Evolutionary conservation across 2,797 vertebrate species (phyloP).

Genomic region (Microtus californicus): DNA sequence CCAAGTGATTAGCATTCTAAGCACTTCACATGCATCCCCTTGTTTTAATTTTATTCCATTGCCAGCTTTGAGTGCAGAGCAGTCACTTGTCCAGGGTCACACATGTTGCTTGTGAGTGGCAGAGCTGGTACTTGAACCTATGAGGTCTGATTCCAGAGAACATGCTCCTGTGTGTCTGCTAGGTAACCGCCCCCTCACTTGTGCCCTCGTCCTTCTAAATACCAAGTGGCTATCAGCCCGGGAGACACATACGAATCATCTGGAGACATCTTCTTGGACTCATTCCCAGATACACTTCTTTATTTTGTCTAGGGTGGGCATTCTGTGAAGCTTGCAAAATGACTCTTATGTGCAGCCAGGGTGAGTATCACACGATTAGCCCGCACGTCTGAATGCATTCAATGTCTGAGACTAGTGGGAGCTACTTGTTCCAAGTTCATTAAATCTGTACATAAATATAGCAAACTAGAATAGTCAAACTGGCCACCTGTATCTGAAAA

Average conservation of each 20-base stretch:
- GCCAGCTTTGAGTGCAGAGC: slow-evolving; percentile 45
- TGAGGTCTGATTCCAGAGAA: neutral
- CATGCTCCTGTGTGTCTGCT: neutral
- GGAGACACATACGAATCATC: slow-evolving; percentile 30
- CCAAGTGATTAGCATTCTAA: slow-evolving; percentile 69
- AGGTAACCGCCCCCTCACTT: neutral
- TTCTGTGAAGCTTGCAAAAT: neutral
- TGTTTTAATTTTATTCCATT: slow-evolving; percentile 55
- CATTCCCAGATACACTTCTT: slow-evolving; percentile 15
- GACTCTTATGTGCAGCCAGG: neutral
- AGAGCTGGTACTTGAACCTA: slow-evolving; percentile 39
- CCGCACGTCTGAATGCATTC: neutral
- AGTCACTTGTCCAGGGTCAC: slow-evolving; percentile 37
- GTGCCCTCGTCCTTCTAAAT: neutral
- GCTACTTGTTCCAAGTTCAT: neutral
- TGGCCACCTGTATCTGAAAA: neutral
- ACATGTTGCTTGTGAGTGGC: slow-evolving; percentile 23
- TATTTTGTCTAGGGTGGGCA: neutral
- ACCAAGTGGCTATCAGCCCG: neutral
- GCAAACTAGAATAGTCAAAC: neutral
- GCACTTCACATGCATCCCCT: neutral
- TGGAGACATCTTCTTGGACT: slow-evolving; percentile 5
- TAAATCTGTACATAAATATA: neutral
- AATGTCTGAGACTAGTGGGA: neutral
- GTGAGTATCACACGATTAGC: neutral